These are phyloP conservation scores for Grapholita molesta DNA, from an alignment of 1,140 invertebrate genomes.

Conservation along the genomic window DNA sequence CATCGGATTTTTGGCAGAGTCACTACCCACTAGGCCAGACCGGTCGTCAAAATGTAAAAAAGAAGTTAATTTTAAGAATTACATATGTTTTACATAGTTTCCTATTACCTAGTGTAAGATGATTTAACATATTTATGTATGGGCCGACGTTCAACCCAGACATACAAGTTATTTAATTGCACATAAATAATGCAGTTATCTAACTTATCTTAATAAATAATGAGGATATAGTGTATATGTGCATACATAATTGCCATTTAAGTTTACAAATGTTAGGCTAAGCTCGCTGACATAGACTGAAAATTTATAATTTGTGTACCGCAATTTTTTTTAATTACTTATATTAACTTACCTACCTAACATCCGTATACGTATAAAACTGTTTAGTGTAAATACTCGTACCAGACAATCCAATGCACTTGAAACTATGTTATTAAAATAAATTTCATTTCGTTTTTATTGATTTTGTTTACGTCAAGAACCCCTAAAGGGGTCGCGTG, in stretches of 20 bases:
- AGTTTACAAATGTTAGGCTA: neutral
- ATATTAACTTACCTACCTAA: conserved; percentile 9
- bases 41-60: too few relatives aligned
- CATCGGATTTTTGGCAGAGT: too few relatives aligned
- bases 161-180: neutral
- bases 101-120: neutral
- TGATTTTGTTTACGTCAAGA: too few relatives aligned
- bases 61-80: too few relatives aligned
- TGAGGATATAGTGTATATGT: neutral
- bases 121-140: neutral
- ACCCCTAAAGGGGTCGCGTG: too few relatives aligned
- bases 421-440: too few relatives aligned
- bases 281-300: neutral
- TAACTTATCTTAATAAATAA: neutral
- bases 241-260: neutral
- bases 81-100: too few relatives aligned
- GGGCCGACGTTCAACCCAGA: neutral
- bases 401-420: too few relatives aligned
- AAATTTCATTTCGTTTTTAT: too few relatives aligned
- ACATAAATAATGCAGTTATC: neutral
- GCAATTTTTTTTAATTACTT: conserved; percentile 3
- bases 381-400: too few relatives aligned
- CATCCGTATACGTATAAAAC: neutral
- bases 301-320: neutral
- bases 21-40: too few relatives aligned